Evolutionary conservation across 2,888 invertebrate species (phyloP).

Genomic region (Sinohyriopsis cumingii): DNA sequence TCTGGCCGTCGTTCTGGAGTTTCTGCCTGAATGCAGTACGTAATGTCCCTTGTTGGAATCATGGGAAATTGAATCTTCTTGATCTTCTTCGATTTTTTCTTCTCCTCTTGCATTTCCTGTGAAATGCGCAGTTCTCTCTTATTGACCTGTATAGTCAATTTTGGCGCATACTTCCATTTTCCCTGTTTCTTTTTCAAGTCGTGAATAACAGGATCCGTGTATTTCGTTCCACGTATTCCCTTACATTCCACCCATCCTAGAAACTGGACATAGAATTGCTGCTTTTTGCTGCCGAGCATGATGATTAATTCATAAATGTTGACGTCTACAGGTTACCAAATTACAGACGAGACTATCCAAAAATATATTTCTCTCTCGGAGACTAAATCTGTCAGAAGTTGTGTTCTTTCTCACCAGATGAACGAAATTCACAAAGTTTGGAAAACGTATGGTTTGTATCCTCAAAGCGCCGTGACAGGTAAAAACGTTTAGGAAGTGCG

Average conservation of each 20-base stretch:
- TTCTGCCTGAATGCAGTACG: constrained; percentile 86
- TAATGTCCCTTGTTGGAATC: constrained; percentile 78
- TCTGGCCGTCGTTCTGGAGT: constrained; percentile 79
- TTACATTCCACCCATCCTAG: constrained; percentile 96
- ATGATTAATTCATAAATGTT: background rate
- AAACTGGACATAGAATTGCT: constrained; percentile 77
- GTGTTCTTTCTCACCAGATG: constrained; percentile 15
- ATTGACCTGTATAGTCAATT: constrained; percentile 76
- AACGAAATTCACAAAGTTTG: constrained; percentile 17
- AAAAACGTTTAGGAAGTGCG: too few relatives aligned
- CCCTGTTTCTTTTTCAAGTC: constrained; percentile 88
- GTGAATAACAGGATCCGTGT: constrained; percentile 86
- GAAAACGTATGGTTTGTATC: background rate
- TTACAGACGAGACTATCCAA: too few relatives aligned
- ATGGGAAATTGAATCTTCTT: constrained; percentile 80
- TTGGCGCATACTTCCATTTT: constrained; percentile 88
- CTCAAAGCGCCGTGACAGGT: too few relatives aligned
- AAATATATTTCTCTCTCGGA: too few relatives aligned
- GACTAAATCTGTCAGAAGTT: too few relatives aligned
- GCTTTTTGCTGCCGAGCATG: constrained; percentile 48
- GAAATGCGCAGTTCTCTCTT: constrained; percentile 95
- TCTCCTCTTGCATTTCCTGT: constrained; percentile 79
- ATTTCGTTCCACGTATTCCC: constrained; percentile 88
- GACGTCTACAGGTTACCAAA: background rate
- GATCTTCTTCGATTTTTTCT: constrained; percentile 65